Evolutionary conservation across 1,140 invertebrate species (phyloP), one percentile per base, ranked within the genome.

Genomic region (Leptonema lineaticorne): DNA sequence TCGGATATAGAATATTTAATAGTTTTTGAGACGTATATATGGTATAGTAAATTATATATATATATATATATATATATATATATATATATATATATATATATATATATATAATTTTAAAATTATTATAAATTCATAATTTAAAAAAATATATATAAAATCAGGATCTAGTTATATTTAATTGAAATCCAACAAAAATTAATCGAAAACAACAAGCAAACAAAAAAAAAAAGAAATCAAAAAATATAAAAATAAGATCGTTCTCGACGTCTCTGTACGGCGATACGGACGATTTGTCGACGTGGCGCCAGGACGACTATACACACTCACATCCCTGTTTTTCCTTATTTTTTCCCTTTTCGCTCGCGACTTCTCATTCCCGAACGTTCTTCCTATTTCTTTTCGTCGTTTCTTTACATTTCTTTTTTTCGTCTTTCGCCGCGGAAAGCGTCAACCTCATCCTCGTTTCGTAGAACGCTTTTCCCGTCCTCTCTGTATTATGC

Each of bases 231-330:
- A n/a, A n/a, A n/a, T n/a, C n/a, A n/a, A n/a, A n/a, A n/a, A n/a
- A n/a, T n/a, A n/a, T n/a, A n/a, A n/a, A n/a, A n/a, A n/a, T n/a
- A n/a, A n/a, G n/a, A n/a, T n/a, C 22, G 18, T 2, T 16, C 14
- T 22, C 11, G 18, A 22, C 24, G 48, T 53, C n/a, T 18, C 11
- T 18, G 9, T 58, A 14, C 8, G 20, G 24, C 16, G 28, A 16
- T 30, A 26, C 8, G 16, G 28, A 9, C 16, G 24, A 30, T 20
- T n/a, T 58, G 30, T 41, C n/a, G 11, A 41, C 33, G 24, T 16
- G 58, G 58, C 58, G 58, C 58, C 58, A 62, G 58, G n/a, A 41
- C 58, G 58, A 62, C 58, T 62, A 62, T 24, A 28, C 22, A n/a
- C n/a, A 37, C 33, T n/a, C 58, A 41, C 37, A 41, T 28, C 28